Conservation (phyloP, 2,888 invertebrate species). For the Lochmaea capreae region DNA sequence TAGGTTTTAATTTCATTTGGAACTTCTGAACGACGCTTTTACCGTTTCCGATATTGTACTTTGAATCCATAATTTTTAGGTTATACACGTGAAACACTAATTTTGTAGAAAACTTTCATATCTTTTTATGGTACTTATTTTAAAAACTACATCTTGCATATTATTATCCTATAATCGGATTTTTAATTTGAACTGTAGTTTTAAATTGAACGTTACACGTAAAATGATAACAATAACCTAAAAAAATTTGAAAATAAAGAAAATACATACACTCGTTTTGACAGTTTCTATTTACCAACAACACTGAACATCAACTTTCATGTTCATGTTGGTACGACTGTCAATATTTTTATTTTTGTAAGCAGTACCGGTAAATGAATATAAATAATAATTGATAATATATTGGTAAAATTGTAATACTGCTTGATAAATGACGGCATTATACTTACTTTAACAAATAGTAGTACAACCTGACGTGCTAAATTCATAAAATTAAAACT, state of each 20-base stretch:
- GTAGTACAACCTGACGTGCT: too few relatives aligned
- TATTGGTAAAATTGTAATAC: too few relatives aligned
- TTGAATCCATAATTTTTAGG: slow-evolving; percentile 49
- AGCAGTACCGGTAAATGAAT: too few relatives aligned
- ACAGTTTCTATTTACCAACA: neutral
- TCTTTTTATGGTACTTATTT: neutral
- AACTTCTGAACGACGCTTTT: slow-evolving; percentile 51
- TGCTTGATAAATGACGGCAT: too few relatives aligned
- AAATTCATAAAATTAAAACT: too few relatives aligned
- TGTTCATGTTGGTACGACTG: too few relatives aligned
- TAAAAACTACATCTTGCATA: neutral
- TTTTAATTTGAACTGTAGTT: neutral
- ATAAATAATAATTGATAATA: too few relatives aligned
- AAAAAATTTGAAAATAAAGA: slow-evolving; percentile 3
- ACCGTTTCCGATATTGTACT: slow-evolving; percentile 48
- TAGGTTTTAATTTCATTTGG: slow-evolving; percentile 57
- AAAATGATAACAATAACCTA: slow-evolving; percentile 8
- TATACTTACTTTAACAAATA: too few relatives aligned
- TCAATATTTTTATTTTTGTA: too few relatives aligned
- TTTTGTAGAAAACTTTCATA: neutral
- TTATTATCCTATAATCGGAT: neutral
- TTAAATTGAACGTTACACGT: neutral
- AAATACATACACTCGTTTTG: neutral
- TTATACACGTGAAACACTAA: slow-evolving; percentile 38
- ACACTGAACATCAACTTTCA: too few relatives aligned